Evolutionary conservation across 2,113 vertebrate genomes (phyloP).

Genomic region (Scytalopus superciliaris): DNA sequence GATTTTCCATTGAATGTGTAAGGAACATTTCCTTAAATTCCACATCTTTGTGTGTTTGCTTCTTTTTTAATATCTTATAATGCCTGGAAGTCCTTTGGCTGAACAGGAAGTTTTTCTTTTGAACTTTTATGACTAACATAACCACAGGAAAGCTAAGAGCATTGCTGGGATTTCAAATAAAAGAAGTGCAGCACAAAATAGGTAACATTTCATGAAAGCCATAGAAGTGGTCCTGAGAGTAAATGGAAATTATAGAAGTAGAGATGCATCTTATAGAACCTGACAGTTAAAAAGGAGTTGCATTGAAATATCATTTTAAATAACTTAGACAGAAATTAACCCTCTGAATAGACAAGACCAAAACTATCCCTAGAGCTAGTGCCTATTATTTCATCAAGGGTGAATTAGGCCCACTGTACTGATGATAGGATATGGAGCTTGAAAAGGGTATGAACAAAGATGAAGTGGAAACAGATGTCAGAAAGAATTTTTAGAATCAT

Average conservation of each 20-base stretch:
- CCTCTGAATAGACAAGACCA: not conserved
- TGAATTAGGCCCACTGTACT: not conserved
- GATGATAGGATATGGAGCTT: not conserved
- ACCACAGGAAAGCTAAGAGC: not conserved
- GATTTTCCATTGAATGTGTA: not conserved
- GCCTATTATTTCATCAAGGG: not conserved
- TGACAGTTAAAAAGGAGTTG: not conserved
- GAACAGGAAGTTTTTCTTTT: not conserved
- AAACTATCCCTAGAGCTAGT: not conserved
- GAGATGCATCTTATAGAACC: not conserved
- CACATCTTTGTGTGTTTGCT: not conserved
- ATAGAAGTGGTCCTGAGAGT: not conserved
- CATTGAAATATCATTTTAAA: constrained; percentile 14
- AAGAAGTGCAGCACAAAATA: not conserved
- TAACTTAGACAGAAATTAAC: constrained; percentile 12
- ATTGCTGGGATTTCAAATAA: not conserved
- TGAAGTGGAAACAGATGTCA: constrained; percentile 28
- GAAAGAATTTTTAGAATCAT: constrained; percentile 12
- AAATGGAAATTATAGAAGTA: not conserved
- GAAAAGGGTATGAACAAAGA: constrained; percentile 11
- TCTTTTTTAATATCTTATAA: not conserved
- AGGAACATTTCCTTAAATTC: not conserved
- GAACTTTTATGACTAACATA: not conserved
- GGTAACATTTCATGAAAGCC: not conserved
- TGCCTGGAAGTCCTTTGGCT: not conserved